Evolutionary conservation across 2,888 invertebrate genomes (phyloP).

Genomic region (Pimpla rufipes): DNA sequence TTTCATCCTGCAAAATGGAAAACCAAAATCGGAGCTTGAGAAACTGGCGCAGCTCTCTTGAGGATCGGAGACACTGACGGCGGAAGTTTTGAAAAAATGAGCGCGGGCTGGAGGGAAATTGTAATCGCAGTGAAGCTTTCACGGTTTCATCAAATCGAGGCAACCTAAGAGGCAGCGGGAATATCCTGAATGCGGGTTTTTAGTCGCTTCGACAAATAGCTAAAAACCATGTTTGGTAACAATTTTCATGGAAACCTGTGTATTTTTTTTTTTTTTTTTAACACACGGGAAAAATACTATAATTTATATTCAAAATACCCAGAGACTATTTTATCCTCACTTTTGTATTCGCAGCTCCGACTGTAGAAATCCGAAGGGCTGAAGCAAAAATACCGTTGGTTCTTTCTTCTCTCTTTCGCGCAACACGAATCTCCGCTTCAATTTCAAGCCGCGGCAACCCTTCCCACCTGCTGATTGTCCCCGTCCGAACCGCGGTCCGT

Average conservation of each 20-base stretch:
- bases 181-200: background rate
- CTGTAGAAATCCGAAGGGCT: background rate
- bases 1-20: slow-evolving; percentile 11
- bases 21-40: background rate
- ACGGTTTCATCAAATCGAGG: slow-evolving; percentile 18
- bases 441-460: slow-evolving; percentile 26
- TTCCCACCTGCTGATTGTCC: slow-evolving; percentile 17
- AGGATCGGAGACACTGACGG: background rate
- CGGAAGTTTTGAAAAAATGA: background rate
- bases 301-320: no score
- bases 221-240: no score
- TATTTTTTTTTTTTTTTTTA: no score
- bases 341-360: background rate
- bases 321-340: no score
- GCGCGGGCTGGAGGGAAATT: background rate
- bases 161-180: background rate
- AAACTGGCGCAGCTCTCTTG: background rate
- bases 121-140: background rate
- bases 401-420: slow-evolving; percentile 22
- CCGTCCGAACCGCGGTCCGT: slow-evolving; percentile 22
- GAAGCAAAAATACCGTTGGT: slow-evolving; percentile 32
- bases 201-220: background rate
- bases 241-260: no score
- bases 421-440: slow-evolving; percentile 26
- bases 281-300: no score